Evolutionary conservation across 2,113 vertebrate species (phyloP).

Genomic region (Phyllostomus hastatus): DNA sequence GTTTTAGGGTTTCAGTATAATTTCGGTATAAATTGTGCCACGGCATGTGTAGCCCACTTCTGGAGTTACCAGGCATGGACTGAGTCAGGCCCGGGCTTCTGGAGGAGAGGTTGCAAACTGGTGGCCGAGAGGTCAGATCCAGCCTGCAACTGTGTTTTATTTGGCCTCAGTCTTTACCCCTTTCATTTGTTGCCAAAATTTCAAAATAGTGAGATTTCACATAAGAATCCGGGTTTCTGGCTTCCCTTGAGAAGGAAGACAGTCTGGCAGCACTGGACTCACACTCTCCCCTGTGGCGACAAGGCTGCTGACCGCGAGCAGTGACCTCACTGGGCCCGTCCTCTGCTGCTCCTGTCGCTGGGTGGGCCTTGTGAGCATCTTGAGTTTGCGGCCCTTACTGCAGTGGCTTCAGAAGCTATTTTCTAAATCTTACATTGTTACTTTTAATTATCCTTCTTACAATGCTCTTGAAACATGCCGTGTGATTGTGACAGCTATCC

Average conservation of each 20-base stretch:
- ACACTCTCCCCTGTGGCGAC: neutral
- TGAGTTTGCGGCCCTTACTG: neutral
- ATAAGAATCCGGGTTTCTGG: slow-evolving; percentile 52
- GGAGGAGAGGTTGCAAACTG: slow-evolving; percentile 12
- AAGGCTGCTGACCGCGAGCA: neutral
- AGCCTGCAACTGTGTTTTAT: slow-evolving; percentile 22
- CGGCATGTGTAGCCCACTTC: neutral
- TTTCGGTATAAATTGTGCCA: neutral
- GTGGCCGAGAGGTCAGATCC: neutral
- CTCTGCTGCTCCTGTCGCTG: neutral
- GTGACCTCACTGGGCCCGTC: neutral
- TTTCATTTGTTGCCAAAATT: slow-evolving; percentile 60
- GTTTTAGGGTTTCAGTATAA: neutral
- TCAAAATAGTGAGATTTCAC: slow-evolving; percentile 63
- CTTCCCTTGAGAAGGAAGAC: slow-evolving; percentile 49
- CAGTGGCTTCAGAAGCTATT: neutral
- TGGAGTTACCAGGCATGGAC: neutral
- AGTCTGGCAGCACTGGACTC: slow-evolving; percentile 2
- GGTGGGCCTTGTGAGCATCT: neutral
- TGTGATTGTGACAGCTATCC: neutral
- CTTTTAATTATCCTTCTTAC: neutral
- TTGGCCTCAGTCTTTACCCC: neutral
- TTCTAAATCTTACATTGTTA: neutral
- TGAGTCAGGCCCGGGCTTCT: neutral
- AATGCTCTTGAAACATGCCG: neutral